A percentile compares a stretch with the other conserved stretches of the same genome.
Evolutionary conservation across 2,888 invertebrate genomes (phyloP).

Genomic region (Lasioglossum lativentre): DNA sequence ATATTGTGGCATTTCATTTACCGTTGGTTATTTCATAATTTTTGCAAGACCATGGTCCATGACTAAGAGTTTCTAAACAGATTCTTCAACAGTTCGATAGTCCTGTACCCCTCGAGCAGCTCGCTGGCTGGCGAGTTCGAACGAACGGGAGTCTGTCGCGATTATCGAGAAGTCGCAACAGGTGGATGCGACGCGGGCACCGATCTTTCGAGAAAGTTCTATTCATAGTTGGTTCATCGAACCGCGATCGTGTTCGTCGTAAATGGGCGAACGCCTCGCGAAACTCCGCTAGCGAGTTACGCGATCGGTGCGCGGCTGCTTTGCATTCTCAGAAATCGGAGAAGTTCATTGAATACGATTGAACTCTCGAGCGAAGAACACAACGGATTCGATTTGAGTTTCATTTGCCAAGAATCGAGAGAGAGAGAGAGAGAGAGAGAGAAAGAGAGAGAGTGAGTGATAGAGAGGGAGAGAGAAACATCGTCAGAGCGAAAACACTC

Average conservation of each 20-base stretch:
- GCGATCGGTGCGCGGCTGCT: not conserved
- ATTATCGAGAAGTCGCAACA: not conserved
- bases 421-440: not conserved
- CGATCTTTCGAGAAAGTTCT: conserved; percentile 20
- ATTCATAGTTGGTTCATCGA: not conserved
- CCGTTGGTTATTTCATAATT: too few relatives aligned
- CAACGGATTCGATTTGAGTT: not conserved
- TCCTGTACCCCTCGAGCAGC: not conserved
- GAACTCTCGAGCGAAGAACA: not conserved
- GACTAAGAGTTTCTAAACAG: too few relatives aligned
- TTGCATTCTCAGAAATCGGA: conserved; percentile 5
- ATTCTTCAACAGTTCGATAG: too few relatives aligned
- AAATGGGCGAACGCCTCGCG: not conserved
- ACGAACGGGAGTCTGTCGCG: not conserved
- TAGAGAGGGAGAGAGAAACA: not conserved
- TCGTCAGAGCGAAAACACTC: not conserved
- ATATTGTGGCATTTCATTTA: too few relatives aligned
- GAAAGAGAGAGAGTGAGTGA: too few relatives aligned
- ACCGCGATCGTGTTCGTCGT: not conserved
- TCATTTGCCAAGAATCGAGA: not conserved
- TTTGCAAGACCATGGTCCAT: too few relatives aligned
- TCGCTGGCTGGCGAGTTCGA: not conserved
- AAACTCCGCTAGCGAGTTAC: not conserved
- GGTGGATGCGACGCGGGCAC: not conserved
- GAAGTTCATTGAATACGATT: conserved; percentile 17